Evolutionary conservation across 2,888 invertebrate species (phyloP), one percentile per base, ranked within the genome.

Genomic region (Tenthredo livida): DNA sequence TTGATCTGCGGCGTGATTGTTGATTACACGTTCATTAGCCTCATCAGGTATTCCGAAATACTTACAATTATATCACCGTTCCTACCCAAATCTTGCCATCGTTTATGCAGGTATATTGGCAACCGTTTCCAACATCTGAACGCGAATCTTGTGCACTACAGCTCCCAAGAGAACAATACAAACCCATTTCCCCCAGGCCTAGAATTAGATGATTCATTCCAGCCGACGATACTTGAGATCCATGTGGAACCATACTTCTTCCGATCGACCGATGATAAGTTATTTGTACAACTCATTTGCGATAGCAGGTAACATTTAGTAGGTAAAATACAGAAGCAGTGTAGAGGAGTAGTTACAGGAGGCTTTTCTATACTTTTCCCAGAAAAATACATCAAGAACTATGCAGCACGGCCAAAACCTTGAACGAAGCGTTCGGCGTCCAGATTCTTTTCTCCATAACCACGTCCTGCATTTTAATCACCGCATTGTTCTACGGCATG

Each of bases 371-470:
- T 43, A 12, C 10, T 77, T 15, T 77, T 54, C 54, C 1, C 54
- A 90, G 90, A 70, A 88, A 89, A 85, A 85, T 89, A 50, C 91
- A 91, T 70, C 86, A 89, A 10, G 87, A 90, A 15, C 82, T 90
- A 6, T 88, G 88, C 50, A 72, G 73, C 17, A 54, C 86, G n/a
- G 67, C 88, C 6, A 87, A 85, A 9, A 86, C 17, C 21, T 84
- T 86, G n/a, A 91, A 89, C 83, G 85, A 87, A 6, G 65, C 87
- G 0, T 90, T 87, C 25, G 91, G 89, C 0, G 25, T 89, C 10
- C 89, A 89, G 40, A 86, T 90, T 17, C 85, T 90, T 4, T 12
- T 89, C 4, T 87, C 89, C 9, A 87, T 89, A 87, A 84, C 82
- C 17, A 47, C 84, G 0, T 85, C 88, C 1, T 88, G 87, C 17